Conservation (phyloP, 2,113 vertebrate species). For the Sarotherodon lohbergeri region DNA sequence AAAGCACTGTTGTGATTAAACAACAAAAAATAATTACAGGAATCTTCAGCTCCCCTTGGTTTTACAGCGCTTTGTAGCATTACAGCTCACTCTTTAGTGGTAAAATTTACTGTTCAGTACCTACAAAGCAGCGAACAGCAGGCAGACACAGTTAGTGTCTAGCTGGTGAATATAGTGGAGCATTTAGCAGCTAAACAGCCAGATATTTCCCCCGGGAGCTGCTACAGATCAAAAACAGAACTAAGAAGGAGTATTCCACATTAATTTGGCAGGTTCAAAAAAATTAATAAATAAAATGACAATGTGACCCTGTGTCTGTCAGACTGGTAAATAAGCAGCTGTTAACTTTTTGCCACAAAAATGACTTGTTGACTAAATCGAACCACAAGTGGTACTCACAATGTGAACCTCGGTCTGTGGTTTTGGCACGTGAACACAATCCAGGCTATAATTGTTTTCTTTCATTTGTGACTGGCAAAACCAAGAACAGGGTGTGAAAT, state of each 20-base stretch:
- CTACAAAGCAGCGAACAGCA: neutral
- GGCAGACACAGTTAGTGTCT: neutral
- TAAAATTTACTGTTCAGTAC: neutral
- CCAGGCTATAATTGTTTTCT: neutral
- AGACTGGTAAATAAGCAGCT: neutral
- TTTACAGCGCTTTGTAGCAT: neutral
- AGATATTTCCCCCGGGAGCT: neutral
- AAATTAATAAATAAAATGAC: neutral
- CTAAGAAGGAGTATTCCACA: neutral
- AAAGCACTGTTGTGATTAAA: neutral
- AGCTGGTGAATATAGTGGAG: neutral
- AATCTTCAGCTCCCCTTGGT: neutral
- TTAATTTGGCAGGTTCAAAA: neutral
- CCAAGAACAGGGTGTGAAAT: neutral
- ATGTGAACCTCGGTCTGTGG: neutral
- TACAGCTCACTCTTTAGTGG: neutral
- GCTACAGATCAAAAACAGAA: neutral
- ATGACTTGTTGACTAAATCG: neutral
- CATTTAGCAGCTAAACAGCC: neutral
- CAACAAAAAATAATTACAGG: neutral
- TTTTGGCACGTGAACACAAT: neutral
- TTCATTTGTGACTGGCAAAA: neutral
- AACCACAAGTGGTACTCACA: neutral
- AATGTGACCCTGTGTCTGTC: neutral
- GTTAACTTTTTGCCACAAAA: neutral